phyloP scores from a whole-genome alignment of 1,140 invertebrate species.

The Ostrea edulis region DNA sequence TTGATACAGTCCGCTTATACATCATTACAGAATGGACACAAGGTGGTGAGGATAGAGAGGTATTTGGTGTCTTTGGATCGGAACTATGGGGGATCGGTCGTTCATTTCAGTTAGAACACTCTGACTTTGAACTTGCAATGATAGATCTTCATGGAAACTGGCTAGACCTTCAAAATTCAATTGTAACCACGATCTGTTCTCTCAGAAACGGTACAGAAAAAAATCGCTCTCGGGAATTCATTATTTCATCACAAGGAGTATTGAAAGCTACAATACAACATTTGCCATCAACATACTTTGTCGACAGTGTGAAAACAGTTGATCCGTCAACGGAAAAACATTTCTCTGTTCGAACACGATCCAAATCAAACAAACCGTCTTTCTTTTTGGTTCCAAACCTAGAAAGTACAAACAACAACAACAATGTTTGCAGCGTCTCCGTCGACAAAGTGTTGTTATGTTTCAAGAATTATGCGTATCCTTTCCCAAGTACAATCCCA shows the following conservation, averaged over 20 bases:
- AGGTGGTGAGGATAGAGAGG: background rate
- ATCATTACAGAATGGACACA: slow-evolving; percentile 16
- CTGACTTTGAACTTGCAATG: background rate
- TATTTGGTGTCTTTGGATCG: slow-evolving; percentile 12
- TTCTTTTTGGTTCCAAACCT: background rate
- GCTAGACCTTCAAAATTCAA: background rate
- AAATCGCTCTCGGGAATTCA: background rate
- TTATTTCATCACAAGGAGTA: background rate
- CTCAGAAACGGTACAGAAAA: background rate
- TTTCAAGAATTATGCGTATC: background rate
- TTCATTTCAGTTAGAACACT: slow-evolving; percentile 25
- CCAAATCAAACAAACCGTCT: background rate
- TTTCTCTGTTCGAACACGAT: background rate
- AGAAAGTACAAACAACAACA: background rate
- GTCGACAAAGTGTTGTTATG: background rate
- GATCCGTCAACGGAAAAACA: background rate
- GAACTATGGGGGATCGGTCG: slow-evolving; percentile 50
- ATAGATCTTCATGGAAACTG: background rate
- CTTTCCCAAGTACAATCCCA: background rate
- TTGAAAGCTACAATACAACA: background rate
- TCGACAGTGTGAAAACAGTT: background rate
- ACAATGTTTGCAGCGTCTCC: background rate
- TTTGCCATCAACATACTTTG: background rate
- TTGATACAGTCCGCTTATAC: background rate
- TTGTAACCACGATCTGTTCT: background rate